These are phyloP conservation scores for Betta splendens DNA, from an alignment of 2,797 vertebrate genomes.

Conservation along the genomic window DNA sequence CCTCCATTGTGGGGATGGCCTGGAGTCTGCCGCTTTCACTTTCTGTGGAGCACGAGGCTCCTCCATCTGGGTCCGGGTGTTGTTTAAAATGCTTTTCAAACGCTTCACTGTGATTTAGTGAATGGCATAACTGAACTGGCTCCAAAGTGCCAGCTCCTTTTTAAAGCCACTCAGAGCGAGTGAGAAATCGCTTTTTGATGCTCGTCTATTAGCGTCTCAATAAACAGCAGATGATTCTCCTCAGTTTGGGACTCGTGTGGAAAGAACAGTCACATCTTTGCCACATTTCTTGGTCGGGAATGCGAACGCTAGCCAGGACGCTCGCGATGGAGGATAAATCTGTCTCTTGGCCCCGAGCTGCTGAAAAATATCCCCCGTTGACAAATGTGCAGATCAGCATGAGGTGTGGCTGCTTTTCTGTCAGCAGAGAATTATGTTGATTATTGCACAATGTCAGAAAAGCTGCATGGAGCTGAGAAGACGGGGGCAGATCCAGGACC, in stretches of 20 bases:
- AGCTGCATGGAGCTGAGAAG: constrained; percentile 21
- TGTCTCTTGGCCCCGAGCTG: constrained; percentile 46
- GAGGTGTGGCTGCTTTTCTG: constrained; percentile 65
- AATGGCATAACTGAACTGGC: constrained; percentile 39
- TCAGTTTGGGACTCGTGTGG: constrained; percentile 27
- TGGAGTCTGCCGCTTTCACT: constrained; percentile 37
- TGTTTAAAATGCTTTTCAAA: constrained; percentile 60
- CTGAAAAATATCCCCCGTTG: constrained; percentile 54
- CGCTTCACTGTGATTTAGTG: constrained; percentile 46
- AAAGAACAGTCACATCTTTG: constrained; percentile 47
- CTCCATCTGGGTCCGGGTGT: constrained; percentile 34
- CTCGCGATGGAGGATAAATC: constrained; percentile 61
- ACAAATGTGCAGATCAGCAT: constrained; percentile 69
- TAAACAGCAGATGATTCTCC: constrained; percentile 51
- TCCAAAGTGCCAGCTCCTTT: constrained; percentile 19
- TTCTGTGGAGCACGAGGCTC: constrained; percentile 34
- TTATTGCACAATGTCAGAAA: constrained; percentile 66
- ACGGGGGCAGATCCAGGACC: constrained; percentile 13
- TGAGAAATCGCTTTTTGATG: constrained; percentile 18
- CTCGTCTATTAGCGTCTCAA: constrained; percentile 34
- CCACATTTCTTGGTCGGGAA: constrained; percentile 34
- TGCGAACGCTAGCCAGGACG: constrained; percentile 29
- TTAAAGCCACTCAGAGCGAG: constrained; percentile 26
- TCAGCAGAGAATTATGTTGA: constrained; percentile 70
- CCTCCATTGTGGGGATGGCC: constrained; percentile 37